These are phyloP conservation scores for Chitala chitala DNA, from an alignment of 2,113 vertebrate species.

Conservation along the genomic window DNA sequence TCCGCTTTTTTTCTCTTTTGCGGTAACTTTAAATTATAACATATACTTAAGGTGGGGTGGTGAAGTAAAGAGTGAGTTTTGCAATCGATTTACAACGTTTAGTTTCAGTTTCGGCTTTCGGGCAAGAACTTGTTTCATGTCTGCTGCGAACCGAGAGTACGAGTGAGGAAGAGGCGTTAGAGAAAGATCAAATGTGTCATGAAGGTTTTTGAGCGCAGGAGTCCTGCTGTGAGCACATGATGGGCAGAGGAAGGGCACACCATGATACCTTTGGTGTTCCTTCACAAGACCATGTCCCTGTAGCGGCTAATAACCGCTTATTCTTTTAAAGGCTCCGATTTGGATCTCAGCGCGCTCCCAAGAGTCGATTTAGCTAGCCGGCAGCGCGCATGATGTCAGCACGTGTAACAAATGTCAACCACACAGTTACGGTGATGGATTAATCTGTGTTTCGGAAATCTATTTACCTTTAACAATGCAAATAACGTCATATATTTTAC, in stretches of 20 bases:
- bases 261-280: neutral
- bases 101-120: neutral
- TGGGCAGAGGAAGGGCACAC: neutral
- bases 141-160: neutral
- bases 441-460: neutral
- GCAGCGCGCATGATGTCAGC: neutral
- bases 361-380: neutral
- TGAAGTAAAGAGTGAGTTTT: neutral
- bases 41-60: too few relatives aligned
- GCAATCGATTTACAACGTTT: neutral
- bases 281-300: constrained; percentile 10
- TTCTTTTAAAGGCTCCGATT: constrained; percentile 11
- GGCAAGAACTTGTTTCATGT: neutral
- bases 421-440: neutral
- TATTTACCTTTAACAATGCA: neutral
- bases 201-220: neutral
- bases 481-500: neutral
- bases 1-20: too few relatives aligned
- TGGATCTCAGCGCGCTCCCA: constrained; percentile 1
- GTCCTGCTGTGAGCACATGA: neutral
- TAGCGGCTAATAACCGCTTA: constrained; percentile 11
- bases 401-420: neutral
- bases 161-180: neutral
- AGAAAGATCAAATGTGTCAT: constrained; percentile 13
- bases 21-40: too few relatives aligned